Evolutionary conservation across 2,797 vertebrate species (phyloP), one percentile per base, ranked within the genome.

Genomic region (Mycteria americana): DNA sequence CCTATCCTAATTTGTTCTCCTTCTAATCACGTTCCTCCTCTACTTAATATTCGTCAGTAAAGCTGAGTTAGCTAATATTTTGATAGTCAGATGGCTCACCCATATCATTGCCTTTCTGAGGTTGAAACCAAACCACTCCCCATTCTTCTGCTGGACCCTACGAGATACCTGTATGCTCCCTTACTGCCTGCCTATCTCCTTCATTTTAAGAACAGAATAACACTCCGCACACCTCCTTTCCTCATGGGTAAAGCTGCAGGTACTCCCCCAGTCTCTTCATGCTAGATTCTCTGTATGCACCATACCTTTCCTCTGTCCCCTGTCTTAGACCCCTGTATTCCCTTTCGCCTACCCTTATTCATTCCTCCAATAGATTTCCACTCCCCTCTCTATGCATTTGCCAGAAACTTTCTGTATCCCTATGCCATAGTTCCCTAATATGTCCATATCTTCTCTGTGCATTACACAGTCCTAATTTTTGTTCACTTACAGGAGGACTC

Each of bases 1-100:
- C 63, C 59, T 43, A 70, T 41, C 78, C 76, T 43, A 68, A 65
- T 89, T 96, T 95, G 64, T 82, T 93, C 46, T 92, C 68, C 63
- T 81, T 35, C 59, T 96, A 83, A 56, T 88, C 67, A 60, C 24
- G 15, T 78, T 63, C 22, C 13, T 89, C 45, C 35, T 93, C 43
- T 46, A 11, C n/a, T 78, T 82, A 67, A 82, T 48, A 92, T 18
- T 11, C 11, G 14, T 79, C 92, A 76, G 75, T 78, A 96, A 85
- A 28, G 22, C 62, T 83, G 77, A 78, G 62, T 79, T 83, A 81
- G 46, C 82, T 74, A 76, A 64, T 56, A 85, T 63, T 81, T 64
- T 86, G 67, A 41, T 79, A 72, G 21, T 70, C 24, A 86, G 16
- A 59, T 37, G 23, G 3, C 10, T 86, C 30, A 41, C 12, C 21